A percentile compares a stretch with the other conserved stretches of the same genome.
These are phyloP conservation scores for Heteromyza rotundicornis DNA, from an alignment of 2,888 invertebrate species.

Conservation along the genomic window DNA sequence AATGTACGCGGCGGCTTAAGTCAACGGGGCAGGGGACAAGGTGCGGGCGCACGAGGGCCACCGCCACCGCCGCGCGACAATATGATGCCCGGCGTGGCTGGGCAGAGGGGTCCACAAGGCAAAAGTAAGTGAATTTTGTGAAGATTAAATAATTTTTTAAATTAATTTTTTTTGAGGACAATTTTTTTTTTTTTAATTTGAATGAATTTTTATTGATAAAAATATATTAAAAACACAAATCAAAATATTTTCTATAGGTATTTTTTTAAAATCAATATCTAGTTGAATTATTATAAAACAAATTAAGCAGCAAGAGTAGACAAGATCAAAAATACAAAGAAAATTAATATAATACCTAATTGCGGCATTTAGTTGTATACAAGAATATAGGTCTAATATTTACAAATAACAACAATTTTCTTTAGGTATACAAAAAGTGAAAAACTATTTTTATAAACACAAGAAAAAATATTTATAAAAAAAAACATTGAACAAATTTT, in stretches of 20 bases:
- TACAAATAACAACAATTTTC: not conserved
- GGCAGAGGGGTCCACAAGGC: constrained; percentile 58
- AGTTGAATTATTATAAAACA: no score
- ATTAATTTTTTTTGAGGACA: constrained; percentile 8
- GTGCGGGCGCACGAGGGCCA: constrained; percentile 88
- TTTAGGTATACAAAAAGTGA: not conserved
- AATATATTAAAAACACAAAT: constrained; percentile 3
- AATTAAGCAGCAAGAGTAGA: not conserved
- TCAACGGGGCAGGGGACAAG: constrained; percentile 60
- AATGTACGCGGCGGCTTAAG: constrained; percentile 56
- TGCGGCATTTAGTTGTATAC: no score
- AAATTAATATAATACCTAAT: no score
- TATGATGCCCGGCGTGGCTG: constrained; percentile 63
- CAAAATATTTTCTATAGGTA: no score
- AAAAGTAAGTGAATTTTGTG: constrained; percentile 60
- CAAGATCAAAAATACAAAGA: not conserved
- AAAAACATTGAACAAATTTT: constrained; percentile 24
- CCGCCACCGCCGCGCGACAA: constrained; percentile 83
- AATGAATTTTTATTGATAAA: not conserved
- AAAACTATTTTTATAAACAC: not conserved
- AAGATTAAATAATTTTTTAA: constrained; percentile 35
- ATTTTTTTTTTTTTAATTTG: not conserved
- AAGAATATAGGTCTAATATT: not conserved
- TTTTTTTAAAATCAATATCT: constrained; percentile 8
- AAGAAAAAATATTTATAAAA: constrained; percentile 1